Evolutionary conservation across 2,797 vertebrate genomes (phyloP), one percentile per base, ranked within the genome.

Genomic region (Okamejei kenojei): DNA sequence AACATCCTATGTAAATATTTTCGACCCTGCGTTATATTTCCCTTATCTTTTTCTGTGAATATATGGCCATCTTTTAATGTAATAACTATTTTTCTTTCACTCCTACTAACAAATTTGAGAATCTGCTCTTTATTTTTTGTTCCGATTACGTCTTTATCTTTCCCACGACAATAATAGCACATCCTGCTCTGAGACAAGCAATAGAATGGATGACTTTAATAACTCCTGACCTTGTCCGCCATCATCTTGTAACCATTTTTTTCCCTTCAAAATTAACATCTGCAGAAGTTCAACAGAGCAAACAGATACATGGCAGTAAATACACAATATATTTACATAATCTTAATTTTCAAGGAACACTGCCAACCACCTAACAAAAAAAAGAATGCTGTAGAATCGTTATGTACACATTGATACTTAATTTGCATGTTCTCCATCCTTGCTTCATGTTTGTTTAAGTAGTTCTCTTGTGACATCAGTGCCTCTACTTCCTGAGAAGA

Each of bases 191-290:
- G n/a, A 21, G n/a, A 65, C 84, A 88, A 88, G 61, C 32, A 88
- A 68, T 21, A 65, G 29, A 88, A 88, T 65, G n/a, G 10, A 68
- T 68, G 61, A 65, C 84, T 88, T 88, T 88, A 88, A 88, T 88
- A 88, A 35, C 29, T 6, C 1, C 9, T 35, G 61, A 32, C 32
- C 65, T 65, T 65, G 61, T 88, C 84, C 65, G 29, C 82, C 29
- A 45, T 88, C 15, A 88, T n/a, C 32, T 5, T 15, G 2, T 10
- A 84, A 26, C 58, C 7, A 86, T 23, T 15, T 65, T 17, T 17
- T 32, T 65, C 61, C n/a, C 65, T 35, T 38, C 1, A 19, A 88
- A 65, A 68, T 63, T 88, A 32, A 88, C 35, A 17, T 35, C 84
- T 88, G 84, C 61, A 32, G 26, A 63, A n/a, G 13, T 35, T 68